Evolutionary conservation across 2,888 invertebrate genomes (phyloP), one percentile per base, ranked within the genome.

Genomic region (Autographa gamma): DNA sequence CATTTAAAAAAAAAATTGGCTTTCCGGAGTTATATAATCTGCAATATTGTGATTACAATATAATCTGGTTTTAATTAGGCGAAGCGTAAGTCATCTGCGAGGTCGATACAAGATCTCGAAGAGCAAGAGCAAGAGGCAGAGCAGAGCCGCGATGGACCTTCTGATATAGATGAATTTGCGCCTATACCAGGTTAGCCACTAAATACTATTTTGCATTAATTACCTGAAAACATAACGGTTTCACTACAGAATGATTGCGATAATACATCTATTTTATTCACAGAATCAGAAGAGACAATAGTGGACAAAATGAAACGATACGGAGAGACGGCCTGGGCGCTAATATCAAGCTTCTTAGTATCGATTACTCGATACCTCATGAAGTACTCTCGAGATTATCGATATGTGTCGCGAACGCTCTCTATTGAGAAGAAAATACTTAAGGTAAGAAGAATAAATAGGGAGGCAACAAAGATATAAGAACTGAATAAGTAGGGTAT

Each of bases 361-460:
- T 98, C 98, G 31, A 88, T 98, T 65, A 99, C 98, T 2, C 96
- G 97, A 67, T 97, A 97, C 84, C 95, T 99, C 70, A 98, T 99
- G 95, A 97, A 96, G 84, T 97, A 98, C 85, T 99, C 99, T 0
- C 96, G 98, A 67, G 99, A 99, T 92, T 99, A 99, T 93, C 97
- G 99, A 88, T 99, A 99, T 90, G 98, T 99, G 0, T 98, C 99
- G 32, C 97, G 97, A 81, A 98, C 98, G 38, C 96, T 99, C 67
- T 97, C 97, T 0, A 96, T 97, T 74, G 99, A 99, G 90, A 99
- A 99, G 94, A 98, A 97, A 91, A 94, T 97, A 69, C 93, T 99
- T 2, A 99, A 99, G 97, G 98, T 98, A 92, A 79, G 19, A 31
- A 16, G 13, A 14, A 7, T 38, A 25, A 25, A 6, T 41, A 38